phyloP scores from a whole-genome alignment of 2,888 invertebrate species.

The Drosophila cognata region DNA sequence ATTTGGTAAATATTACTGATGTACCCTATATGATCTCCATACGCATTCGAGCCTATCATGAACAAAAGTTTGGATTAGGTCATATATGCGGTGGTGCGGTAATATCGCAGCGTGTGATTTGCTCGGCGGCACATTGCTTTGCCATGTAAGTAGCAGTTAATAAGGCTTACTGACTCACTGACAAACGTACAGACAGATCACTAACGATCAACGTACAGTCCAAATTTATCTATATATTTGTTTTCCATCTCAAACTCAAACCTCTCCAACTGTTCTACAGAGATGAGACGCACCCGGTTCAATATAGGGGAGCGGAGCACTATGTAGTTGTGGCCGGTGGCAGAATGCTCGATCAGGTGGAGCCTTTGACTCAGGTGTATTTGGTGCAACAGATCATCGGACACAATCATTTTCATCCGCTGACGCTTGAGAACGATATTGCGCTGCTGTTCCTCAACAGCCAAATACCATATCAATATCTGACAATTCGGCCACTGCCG shows the following conservation, averaged over 20 bases:
- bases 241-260: neutral
- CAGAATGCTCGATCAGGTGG: conserved; percentile 2
- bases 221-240: neutral
- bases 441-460: conserved; percentile 59
- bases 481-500: conserved; percentile 14
- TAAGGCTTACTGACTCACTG: neutral
- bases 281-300: conserved; percentile 16
- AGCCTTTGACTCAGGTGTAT: conserved; percentile 24
- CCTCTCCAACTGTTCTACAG: conserved; percentile 14
- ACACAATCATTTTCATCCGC: conserved; percentile 20
- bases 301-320: conserved; percentile 20
- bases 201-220: neutral
- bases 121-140: conserved; percentile 65
- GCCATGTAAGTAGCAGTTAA: conserved; percentile 40
- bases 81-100: conserved; percentile 62
- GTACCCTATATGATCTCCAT: conserved; percentile 59
- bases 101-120: conserved; percentile 54
- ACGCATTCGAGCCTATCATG: conserved; percentile 41
- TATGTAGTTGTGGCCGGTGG: conserved; percentile 55
- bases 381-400: conserved; percentile 45
- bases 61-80: conserved; percentile 38
- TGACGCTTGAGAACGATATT: conserved; percentile 58
- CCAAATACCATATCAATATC: conserved; percentile 23
- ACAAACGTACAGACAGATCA: too few species aligned
- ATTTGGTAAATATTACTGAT: conserved; percentile 24